Conservation (phyloP, 2,113 vertebrate species). For the Sorex araneus region DNA sequence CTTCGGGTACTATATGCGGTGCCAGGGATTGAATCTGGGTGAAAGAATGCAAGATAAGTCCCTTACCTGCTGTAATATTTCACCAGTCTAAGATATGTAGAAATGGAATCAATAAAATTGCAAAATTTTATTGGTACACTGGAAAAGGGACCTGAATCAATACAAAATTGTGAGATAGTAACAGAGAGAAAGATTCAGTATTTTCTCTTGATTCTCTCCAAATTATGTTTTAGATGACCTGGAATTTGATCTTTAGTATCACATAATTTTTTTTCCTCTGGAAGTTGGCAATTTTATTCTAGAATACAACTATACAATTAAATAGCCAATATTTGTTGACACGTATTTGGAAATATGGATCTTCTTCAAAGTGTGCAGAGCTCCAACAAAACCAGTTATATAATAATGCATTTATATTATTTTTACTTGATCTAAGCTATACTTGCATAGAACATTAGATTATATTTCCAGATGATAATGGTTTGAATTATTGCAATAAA, state of each 20-base stretch:
- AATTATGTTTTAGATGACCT: constrained; percentile 33
- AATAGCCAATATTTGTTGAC: constrained; percentile 36
- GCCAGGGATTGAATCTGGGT: too few species aligned
- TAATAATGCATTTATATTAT: too few species aligned
- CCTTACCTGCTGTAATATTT: too few species aligned
- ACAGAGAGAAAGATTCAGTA: constrained; percentile 19
- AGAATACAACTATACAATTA: constrained; percentile 53
- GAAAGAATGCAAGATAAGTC: too few species aligned
- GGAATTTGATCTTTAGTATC: constrained; percentile 58
- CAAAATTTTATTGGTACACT: background rate
- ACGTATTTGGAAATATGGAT: constrained; percentile 14
- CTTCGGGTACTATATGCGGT: too few species aligned
- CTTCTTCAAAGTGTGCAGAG: constrained; percentile 42
- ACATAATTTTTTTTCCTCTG: constrained; percentile 49
- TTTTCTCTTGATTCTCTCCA: constrained; percentile 49
- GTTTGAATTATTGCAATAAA: background rate
- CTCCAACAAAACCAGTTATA: background rate
- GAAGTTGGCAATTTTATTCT: constrained; percentile 50
- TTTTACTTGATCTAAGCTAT: too few species aligned
- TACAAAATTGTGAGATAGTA: constrained; percentile 18
- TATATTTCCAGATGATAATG: background rate
- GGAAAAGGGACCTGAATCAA: constrained; percentile 56
- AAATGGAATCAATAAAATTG: constrained; percentile 38
- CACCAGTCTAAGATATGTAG: background rate
- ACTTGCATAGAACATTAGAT: too few species aligned